Evolutionary conservation across 2,888 invertebrate genomes (phyloP), one percentile per base, ranked within the genome.

Genomic region (Stenotaenia linearis): DNA sequence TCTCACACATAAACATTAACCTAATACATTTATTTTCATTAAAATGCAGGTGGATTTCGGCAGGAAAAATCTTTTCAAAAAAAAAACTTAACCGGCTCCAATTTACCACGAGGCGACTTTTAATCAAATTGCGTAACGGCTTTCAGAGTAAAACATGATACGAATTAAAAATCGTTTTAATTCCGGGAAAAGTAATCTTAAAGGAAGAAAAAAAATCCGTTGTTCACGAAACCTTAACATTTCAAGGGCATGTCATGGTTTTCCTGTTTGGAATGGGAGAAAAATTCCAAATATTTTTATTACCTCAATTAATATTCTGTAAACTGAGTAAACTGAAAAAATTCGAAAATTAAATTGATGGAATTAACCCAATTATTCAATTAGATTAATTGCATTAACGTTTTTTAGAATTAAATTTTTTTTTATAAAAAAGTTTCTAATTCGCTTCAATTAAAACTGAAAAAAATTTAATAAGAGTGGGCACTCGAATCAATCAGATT

Each of bases 1-100:
- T 69, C 69, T 69, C 69, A 69, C 69, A 69, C 69, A 28, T 69
- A 69, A 69, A 69, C 69, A 69, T 69, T 69, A 69, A 69, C 69
- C 69, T 69, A 69, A 10, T 28, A 69, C 69, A 69, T 69, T 69
- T 28, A 69, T 69, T 69, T n/a, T 69, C 69, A 69, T 69, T 69
- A 69, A 69, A 28, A 28, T 1, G 25, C 10, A 28, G 15, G 50
- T 50, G 18, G 50, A 18, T 18, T 3, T 10, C 12, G 28, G 10
- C 25, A 25, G 0, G 18, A n/a, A 50, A 69, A 25, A 69, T 15
- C 69, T 69, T 25, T 25, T 28, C 4, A 15, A 69, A 25, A 28
- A n/a, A 18, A 50, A n/a, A 21, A 50, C 18, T 50, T 18, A 50
- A 50, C n/a, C 21, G 50, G 4, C 50, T 18, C 18, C 18, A 50